Base-by-base conservation (phyloP, 2,113 vertebrate species). In the Nesoenas mayeri region DNA sequence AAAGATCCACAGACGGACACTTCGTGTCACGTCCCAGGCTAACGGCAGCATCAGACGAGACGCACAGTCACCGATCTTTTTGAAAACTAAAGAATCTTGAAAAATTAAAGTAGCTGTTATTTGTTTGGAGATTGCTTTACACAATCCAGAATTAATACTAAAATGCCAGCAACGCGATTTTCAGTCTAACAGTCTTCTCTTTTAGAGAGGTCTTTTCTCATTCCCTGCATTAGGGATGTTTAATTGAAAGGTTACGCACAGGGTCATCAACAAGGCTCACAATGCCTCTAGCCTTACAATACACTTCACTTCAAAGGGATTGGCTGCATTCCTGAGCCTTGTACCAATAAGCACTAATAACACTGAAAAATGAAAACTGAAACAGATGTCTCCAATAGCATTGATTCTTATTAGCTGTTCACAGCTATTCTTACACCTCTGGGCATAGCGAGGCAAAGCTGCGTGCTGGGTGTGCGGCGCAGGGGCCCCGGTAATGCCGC, bases 291-390 rank as follows among this genome's bases (percentile, higher is more conserved):
- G 98, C 98, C 97, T 97, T 97, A 96, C 98, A 97, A 96, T 98
- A 85, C 97, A 78, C 95, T 96, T 94, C 88, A 98, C 98, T 98
- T 99, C 98, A 98, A 98, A 98, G 97, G 97, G 97, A 95, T 95
- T 87, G 95, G 96, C 95, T 95, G 87, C 97, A 98, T 98, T 98
- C 98, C 98, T 98, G 91, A 97, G 93, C 95, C 98, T 95, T 98
- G 98, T 99, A 98, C 98, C 98, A 98, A 98, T 98, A 98, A 98
- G 97, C 98, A 97, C 97, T 98, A 98, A 98, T 98, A 98, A 98
- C 98, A 97, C 98, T 97, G 97, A 98, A 98, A 98, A 98, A 98
- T 98, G 97, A 98, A 98, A 98, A 98, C 95, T 95, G 98, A 98
- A 98, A 98, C 98, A 98, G 98, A 98, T 98, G 98, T 98, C 97